Conservation (phyloP, 1,140 invertebrate species). For the Coenobita brevimanus region DNA sequence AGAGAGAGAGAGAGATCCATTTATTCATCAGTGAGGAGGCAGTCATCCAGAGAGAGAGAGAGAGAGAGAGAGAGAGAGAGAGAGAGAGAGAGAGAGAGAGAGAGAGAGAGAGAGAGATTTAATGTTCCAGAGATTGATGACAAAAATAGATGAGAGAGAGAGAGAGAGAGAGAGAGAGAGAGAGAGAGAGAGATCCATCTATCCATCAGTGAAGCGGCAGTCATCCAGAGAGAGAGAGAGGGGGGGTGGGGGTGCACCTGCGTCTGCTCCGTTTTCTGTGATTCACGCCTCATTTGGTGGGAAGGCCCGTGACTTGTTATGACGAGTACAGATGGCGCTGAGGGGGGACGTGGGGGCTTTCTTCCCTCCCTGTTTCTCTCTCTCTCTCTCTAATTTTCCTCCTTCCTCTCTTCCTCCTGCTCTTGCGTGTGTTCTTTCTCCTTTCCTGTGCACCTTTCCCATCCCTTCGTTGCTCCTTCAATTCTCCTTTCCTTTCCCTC, state of each 20-base stretch:
- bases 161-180: no score
- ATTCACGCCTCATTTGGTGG: slow-evolving; percentile 53
- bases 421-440: neutral
- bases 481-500: no score
- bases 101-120: no score
- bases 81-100: neutral
- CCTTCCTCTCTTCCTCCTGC: neutral
- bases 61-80: neutral
- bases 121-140: no score
- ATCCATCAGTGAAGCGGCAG: neutral
- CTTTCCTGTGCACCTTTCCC: no score
- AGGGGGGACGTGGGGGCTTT: no score
- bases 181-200: no score
- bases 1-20: no score
- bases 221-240: neutral
- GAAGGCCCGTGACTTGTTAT: slow-evolving; percentile 39
- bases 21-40: no score
- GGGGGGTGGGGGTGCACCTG: slow-evolving; percentile 16
- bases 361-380: neutral
- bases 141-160: no score
- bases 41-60: no score
- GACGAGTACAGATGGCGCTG: slow-evolving; percentile 40
- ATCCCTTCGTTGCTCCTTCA: neutral
- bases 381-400: slow-evolving; percentile 10
- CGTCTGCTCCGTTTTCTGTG: slow-evolving; percentile 47